A percentile compares a stretch with the other conserved stretches of the same genome.
These are phyloP conservation scores for Pentalonia nigronervosa DNA, from an alignment of 1,140 invertebrate genomes.

Conservation along the genomic window DNA sequence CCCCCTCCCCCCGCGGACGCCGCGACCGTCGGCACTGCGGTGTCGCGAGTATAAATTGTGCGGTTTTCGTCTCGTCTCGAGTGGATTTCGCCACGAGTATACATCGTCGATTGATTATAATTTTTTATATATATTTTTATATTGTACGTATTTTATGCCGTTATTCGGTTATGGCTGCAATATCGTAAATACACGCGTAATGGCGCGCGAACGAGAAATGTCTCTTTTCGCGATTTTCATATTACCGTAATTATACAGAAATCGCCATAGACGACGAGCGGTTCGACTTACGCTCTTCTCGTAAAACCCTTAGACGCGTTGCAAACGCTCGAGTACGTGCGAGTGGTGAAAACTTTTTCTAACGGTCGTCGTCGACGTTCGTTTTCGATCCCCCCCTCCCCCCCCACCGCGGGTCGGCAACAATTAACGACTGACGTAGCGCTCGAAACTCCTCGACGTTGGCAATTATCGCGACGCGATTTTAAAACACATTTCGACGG, in stretches of 20 bases:
- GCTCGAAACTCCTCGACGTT: background rate
- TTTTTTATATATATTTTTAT: no score
- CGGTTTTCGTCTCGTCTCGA: background rate
- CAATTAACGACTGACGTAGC: background rate
- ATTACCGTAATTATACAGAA: no score
- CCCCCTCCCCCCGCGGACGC: no score
- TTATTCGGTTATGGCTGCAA: background rate
- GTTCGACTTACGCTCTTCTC: background rate
- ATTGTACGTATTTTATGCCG: background rate
- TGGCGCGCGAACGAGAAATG: background rate
- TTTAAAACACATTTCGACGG: background rate
- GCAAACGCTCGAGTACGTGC: no score
- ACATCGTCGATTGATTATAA: no score
- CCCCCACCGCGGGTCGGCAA: no score
- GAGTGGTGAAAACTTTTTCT: background rate
- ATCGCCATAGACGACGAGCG: no score
- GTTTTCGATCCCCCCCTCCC: no score
- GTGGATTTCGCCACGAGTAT: background rate
- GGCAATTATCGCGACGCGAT: background rate
- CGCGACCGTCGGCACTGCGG: no score
- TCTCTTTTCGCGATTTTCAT: background rate
- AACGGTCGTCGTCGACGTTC: no score
- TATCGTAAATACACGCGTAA: background rate
- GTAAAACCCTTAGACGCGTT: background rate
- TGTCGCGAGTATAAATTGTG: background rate